Evolutionary conservation across 2,113 vertebrate species (phyloP), one percentile per base, ranked within the genome.

Genomic region (Prionailurus bengalensis): DNA sequence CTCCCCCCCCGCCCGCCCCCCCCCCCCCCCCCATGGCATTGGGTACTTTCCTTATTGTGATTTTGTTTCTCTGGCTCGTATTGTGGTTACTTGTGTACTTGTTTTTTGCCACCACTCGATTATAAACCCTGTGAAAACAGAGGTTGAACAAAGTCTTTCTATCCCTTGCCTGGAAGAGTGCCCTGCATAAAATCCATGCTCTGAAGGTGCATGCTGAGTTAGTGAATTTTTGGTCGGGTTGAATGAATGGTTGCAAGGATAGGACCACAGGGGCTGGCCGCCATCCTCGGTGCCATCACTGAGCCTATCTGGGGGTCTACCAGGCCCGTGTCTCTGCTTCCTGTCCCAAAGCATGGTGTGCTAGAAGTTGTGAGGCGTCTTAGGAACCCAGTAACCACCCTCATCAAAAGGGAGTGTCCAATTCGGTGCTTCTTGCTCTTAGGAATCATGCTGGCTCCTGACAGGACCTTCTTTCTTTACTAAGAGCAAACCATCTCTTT

Each of bases 1-100:
- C 7, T 0, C 14, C 1, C 31, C 3, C 29, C 16, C 36, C 6
- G 4, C 1, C 14, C 5, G 7, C 14, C 5, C 31, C 1, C 5
- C 12, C 14, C 5, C 31, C 1, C 42, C 6, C 16, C 31, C 4
- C 23, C 8, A 2, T 2, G 7, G 9, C 42, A 14, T 61, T 39
- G 27, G 25, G 48, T 25, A 7, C 74, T 58, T 87, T 65, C 31
- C 15, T 74, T 13, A 29, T 9, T 82, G 68, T 90, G 55, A 66
- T 81, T 78, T 73, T 82, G 31, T 70, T 55, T 31, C 78, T 94
- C 70, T 51, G 19, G 27, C 58, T 55, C 81, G 13, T 14, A 13
- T 15, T 9, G 17, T 23, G 14, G 2, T 45, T 25, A 31, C 42
- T 39, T 10, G 5, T 36, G 27, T 19, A 7, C 33, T 79, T 51